A percentile compares a stretch with the other conserved stretches of the same genome.
These are phyloP conservation scores for Argyresthia albistria DNA, from an alignment of 2,888 invertebrate species.

Conservation along the genomic window DNA sequence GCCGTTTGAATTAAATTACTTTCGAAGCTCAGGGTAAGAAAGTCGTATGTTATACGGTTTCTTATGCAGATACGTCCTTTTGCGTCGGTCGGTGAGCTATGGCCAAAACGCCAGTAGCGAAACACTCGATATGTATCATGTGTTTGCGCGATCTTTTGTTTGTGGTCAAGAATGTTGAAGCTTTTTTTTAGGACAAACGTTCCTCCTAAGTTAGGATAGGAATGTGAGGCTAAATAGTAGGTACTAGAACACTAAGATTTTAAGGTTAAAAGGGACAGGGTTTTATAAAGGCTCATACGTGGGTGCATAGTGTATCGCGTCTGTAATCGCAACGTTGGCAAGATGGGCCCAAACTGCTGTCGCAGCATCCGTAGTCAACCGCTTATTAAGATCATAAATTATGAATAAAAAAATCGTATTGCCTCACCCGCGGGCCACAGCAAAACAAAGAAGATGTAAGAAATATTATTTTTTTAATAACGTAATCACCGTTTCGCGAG, in stretches of 20 bases:
- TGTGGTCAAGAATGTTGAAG: neutral
- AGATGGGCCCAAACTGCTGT: neutral
- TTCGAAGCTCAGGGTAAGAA: neutral
- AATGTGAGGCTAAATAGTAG: too few relatives aligned
- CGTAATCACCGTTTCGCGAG: slow-evolving; percentile 28
- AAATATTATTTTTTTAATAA: slow-evolving; percentile 35
- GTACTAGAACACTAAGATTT: too few relatives aligned
- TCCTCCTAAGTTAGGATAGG: too few relatives aligned
- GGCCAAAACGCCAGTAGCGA: neutral
- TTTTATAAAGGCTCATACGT: too few relatives aligned
- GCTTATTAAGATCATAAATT: slow-evolving; percentile 41
- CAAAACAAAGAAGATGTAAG: slow-evolving; percentile 23
- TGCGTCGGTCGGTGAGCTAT: neutral
- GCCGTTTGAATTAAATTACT: neutral
- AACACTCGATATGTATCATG: neutral
- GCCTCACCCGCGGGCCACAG: slow-evolving; percentile 5
- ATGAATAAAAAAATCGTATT: slow-evolving; percentile 23
- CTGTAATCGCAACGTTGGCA: too few relatives aligned
- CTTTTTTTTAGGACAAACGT: neutral
- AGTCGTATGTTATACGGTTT: neutral
- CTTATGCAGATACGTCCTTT: too few relatives aligned
- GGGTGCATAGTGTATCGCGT: too few relatives aligned
- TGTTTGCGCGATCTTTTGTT: neutral
- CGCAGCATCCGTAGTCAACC: slow-evolving; percentile 11
- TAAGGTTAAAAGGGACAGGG: too few relatives aligned